Percentiles rank a stretch among this genome's conserved stretches.
Conservation (phyloP, 2,797 vertebrate species). For the Cossypha niveicapilla region DNA sequence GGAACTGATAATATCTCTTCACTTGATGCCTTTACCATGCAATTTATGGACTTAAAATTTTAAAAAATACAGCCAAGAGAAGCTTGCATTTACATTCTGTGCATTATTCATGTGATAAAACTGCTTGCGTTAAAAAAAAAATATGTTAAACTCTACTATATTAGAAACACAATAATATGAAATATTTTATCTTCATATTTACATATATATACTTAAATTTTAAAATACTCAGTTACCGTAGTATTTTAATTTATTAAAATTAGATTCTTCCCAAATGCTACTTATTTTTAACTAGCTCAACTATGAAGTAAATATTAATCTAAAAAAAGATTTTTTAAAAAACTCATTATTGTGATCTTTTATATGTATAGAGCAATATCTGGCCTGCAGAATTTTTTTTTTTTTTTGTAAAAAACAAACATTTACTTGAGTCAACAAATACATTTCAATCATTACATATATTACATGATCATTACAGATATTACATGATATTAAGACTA, state of each 20-base stretch:
- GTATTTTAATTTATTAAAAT: not conserved
- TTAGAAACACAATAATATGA: not conserved
- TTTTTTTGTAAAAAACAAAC: not conserved
- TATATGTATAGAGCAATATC: not conserved
- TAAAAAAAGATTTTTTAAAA: rapidly evolving
- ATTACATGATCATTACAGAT: too few relatives aligned
- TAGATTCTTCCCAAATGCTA: not conserved
- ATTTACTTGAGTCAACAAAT: not conserved
- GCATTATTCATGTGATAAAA: not conserved
- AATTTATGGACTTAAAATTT: not conserved
- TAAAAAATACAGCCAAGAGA: not conserved
- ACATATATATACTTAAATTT: too few relatives aligned
- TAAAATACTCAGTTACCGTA: not conserved
- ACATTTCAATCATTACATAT: not conserved
- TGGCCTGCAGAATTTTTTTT: not conserved
- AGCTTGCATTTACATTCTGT: not conserved
- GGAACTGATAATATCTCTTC: rapidly evolving
- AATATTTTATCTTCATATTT: not conserved
- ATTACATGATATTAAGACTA: not conserved
- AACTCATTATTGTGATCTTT: not conserved
- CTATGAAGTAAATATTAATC: not conserved
- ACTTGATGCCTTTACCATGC: not conserved
- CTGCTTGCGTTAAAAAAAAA: not conserved
- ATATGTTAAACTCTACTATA: not conserved
- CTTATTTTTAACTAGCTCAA: not conserved